These are phyloP conservation scores for Frankliniella intonsa DNA, from an alignment of 2,888 invertebrate genomes.

Conservation along the genomic window DNA sequence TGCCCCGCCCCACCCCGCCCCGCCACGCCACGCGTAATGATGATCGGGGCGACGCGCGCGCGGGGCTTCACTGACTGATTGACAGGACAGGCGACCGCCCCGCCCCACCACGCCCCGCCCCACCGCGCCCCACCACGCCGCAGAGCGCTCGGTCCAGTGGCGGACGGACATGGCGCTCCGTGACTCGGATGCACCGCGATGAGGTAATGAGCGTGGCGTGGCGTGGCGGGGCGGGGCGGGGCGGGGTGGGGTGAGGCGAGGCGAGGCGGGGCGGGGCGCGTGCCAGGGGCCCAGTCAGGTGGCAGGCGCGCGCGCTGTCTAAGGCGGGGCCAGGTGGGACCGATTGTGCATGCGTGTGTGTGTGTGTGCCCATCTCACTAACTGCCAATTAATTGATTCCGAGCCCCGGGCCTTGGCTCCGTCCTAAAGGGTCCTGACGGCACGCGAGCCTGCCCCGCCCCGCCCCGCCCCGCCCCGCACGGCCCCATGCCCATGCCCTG, in stretches of 20 bases:
- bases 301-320: not conserved
- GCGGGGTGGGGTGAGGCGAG: not conserved
- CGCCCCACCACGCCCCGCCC: not conserved
- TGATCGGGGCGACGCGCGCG: not conserved
- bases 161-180: not conserved
- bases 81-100: not conserved
- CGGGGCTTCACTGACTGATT: not conserved
- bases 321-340: not conserved
- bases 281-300: not conserved
- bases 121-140: not conserved
- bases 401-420: not conserved
- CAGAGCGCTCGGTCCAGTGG: not conserved
- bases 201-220: not conserved
- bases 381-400: slow-evolving; percentile 8
- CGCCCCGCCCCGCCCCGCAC: not conserved
- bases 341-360: no score
- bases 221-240: slow-evolving; percentile 2
- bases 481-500: no score
- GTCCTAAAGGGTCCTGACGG: not conserved
- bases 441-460: not conserved
- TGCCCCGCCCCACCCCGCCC: not conserved
- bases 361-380: not conserved
- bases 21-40: not conserved
- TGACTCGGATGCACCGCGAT: not conserved
- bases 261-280: not conserved